These are phyloP conservation scores for Onychomys arenicola DNA, from an alignment of 2,797 vertebrate genomes.

Conservation along the genomic window DNA sequence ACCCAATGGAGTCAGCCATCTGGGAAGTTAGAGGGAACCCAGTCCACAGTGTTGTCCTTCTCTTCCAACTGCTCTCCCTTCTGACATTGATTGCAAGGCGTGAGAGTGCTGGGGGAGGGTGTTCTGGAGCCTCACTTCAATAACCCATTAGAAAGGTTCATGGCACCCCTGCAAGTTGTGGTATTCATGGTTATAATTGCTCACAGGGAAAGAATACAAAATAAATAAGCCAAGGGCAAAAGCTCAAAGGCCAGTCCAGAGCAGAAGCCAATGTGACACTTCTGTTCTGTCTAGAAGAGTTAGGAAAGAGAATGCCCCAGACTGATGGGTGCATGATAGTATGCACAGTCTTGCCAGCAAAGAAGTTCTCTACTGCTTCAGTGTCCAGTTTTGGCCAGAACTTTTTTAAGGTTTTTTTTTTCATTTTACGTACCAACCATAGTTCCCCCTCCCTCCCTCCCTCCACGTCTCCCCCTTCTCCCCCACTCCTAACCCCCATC, in stretches of 20 bases:
- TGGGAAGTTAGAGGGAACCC: not conserved
- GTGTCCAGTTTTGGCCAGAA: not conserved
- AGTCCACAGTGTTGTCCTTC: not conserved
- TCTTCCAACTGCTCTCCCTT: not conserved
- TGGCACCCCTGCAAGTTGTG: not conserved
- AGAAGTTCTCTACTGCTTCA: not conserved
- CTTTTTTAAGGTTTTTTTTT: not conserved
- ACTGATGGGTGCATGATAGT: rapidly evolving
- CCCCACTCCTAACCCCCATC: too few relatives aligned
- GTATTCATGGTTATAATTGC: rapidly evolving
- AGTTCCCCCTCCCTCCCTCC: too few relatives aligned
- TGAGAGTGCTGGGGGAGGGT: too few relatives aligned
- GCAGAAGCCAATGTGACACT: too few relatives aligned
- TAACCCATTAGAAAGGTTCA: not conserved
- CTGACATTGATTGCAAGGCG: not conserved
- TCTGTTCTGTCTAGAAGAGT: not conserved
- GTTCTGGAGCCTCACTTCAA: not conserved
- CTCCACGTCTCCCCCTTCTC: too few relatives aligned
- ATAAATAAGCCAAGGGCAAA: not conserved
- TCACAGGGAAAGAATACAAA: not conserved
- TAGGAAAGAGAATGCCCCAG: not conserved
- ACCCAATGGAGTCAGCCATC: too few relatives aligned
- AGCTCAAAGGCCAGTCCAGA: not conserved
- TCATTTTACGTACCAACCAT: too few relatives aligned
- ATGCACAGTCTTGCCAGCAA: too few relatives aligned